Percentiles rank a stretch among this genome's conserved stretches.
Conservation (phyloP, 1,140 invertebrate species). For the Holotrichia oblita region DNA sequence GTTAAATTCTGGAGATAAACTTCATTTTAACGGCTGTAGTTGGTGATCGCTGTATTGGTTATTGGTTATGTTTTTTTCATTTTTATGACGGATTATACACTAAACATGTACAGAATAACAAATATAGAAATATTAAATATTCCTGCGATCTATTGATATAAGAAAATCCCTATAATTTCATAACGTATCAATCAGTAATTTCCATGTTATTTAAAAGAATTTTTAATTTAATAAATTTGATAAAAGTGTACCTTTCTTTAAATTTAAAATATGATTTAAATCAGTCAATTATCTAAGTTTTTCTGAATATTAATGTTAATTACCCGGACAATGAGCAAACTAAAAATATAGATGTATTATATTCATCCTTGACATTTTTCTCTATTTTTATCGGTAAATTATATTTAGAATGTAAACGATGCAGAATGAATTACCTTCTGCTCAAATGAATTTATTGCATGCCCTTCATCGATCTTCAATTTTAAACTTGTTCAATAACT, state of each 20-base stretch:
- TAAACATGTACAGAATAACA: constrained; percentile 4
- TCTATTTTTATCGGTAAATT: constrained; percentile 4
- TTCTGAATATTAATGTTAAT: no score
- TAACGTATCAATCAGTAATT: no score
- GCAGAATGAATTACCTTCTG: not conserved
- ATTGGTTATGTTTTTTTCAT: constrained; percentile 35
- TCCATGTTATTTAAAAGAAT: no score
- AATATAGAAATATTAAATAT: not conserved
- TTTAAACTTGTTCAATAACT: no score
- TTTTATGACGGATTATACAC: constrained; percentile 3
- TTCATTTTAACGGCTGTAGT: not conserved
- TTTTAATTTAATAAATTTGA: no score
- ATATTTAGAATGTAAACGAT: constrained; percentile 14
- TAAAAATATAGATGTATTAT: not conserved
- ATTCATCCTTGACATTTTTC: not conserved
- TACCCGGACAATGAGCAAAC: not conserved
- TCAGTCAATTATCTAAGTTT: no score
- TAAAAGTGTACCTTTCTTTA: no score
- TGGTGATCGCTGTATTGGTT: no score
- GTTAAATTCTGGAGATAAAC: not conserved
- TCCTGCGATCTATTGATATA: not conserved
- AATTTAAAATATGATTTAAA: no score
- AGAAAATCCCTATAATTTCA: no score
- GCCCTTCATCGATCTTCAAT: no score
- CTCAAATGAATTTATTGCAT: no score